Evolutionary conservation across 2,797 vertebrate species (phyloP).

Genomic region (Eleutherodactylus coqui): DNA sequence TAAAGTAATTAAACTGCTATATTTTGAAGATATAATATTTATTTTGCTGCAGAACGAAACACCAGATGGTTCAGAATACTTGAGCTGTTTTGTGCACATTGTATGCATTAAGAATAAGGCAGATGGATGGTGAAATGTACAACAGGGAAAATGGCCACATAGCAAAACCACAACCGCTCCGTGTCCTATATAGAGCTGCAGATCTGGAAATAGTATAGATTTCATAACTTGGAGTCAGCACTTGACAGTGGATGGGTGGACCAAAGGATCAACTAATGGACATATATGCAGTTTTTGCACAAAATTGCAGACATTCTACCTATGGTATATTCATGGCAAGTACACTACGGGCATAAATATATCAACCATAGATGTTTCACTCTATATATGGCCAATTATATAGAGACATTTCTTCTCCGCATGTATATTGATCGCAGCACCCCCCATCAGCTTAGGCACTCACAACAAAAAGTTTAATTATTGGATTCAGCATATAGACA

Average conservation of each 20-base stretch:
- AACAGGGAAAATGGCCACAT: neutral
- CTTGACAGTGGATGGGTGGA: neutral
- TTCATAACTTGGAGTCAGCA: neutral
- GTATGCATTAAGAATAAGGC: neutral
- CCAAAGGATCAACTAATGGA: neutral
- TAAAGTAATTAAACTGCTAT: slow-evolving; percentile 36
- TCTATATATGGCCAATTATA: too few relatives aligned
- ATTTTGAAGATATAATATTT: slow-evolving; percentile 45
- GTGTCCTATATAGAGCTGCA: neutral
- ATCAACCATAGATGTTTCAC: neutral
- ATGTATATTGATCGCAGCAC: too few relatives aligned
- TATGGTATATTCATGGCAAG: neutral
- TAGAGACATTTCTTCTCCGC: too few relatives aligned
- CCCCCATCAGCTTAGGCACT: too few relatives aligned
- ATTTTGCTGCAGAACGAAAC: slow-evolving; percentile 31
- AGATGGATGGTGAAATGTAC: neutral
- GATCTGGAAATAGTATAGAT: neutral
- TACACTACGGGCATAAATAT: neutral
- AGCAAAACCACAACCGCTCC: neutral
- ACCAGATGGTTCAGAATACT: slow-evolving; percentile 26
- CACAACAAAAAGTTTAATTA: too few relatives aligned
- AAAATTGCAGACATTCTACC: neutral
- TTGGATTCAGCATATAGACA: too few relatives aligned
- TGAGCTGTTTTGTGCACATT: neutral
- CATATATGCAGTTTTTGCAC: neutral